Conservation (phyloP, 2,113 vertebrate species). For the Sakesphorus luctuosus region DNA sequence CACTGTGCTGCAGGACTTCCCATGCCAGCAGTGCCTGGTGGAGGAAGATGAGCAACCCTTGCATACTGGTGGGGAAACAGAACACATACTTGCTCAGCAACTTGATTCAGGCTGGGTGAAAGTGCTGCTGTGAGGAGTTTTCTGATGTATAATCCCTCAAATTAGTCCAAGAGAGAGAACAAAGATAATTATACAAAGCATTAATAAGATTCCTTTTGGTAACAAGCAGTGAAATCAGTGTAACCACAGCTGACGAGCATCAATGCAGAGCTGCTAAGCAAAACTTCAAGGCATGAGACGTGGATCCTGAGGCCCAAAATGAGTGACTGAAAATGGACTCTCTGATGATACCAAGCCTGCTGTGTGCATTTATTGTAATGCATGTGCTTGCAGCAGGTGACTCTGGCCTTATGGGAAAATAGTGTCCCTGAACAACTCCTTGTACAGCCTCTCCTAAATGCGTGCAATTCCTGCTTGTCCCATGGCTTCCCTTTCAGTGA, state of each 20-base stretch:
- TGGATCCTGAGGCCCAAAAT: background rate
- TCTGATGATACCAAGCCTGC: background rate
- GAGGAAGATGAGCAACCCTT: fast-evolving
- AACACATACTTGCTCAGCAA: background rate
- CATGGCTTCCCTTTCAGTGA: background rate
- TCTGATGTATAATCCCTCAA: background rate
- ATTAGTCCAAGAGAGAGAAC: background rate
- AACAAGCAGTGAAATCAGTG: background rate
- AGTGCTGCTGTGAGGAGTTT: background rate
- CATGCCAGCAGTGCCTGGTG: fast-evolving
- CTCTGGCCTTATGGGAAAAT: fast-evolving
- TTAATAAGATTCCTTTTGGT: background rate
- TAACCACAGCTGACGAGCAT: background rate
- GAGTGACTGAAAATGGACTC: background rate
- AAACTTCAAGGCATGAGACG: background rate
- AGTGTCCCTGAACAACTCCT: background rate
- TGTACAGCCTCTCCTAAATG: background rate
- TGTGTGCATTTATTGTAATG: fast-evolving
- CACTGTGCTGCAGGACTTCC: background rate
- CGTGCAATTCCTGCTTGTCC: background rate
- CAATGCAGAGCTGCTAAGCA: fast-evolving
- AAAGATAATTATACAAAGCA: background rate
- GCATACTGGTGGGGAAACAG: fast-evolving
- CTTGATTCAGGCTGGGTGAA: background rate
- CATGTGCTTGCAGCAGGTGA: background rate